phyloP scores from a whole-genome alignment of 2,113 vertebrate species.

The Macaca fascicularis region T2T-MFA8v1.1 NC_088386.1:41882501-41883000 shows the following conservation, averaged over 20 bases:
- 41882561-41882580: slow-evolving; percentile 57
- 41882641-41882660: background rate
- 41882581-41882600: slow-evolving; percentile 69
- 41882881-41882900: slow-evolving; percentile 11
- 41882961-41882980: background rate
- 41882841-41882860: background rate
- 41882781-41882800: background rate
- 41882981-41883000: background rate
- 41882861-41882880: background rate
- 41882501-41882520: slow-evolving; percentile 57
- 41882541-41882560: slow-evolving; percentile 79
- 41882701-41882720: slow-evolving; percentile 54
- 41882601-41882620: slow-evolving; percentile 63
- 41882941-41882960: background rate
- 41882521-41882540: slow-evolving; percentile 54
- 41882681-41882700: background rate
- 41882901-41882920: background rate
- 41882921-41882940: background rate
- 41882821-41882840: background rate
- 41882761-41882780: slow-evolving; percentile 53
- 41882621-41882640: slow-evolving; percentile 41
- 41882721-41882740: slow-evolving; percentile 45
- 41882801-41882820: slow-evolving; percentile 39
- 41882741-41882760: slow-evolving; percentile 56
- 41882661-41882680: slow-evolving; percentile 61